Percentiles rank a stretch among this genome's conserved stretches.
Evolutionary conservation across 2,888 invertebrate genomes (phyloP).

Genomic region (Ornithoptera priamus): DNA sequence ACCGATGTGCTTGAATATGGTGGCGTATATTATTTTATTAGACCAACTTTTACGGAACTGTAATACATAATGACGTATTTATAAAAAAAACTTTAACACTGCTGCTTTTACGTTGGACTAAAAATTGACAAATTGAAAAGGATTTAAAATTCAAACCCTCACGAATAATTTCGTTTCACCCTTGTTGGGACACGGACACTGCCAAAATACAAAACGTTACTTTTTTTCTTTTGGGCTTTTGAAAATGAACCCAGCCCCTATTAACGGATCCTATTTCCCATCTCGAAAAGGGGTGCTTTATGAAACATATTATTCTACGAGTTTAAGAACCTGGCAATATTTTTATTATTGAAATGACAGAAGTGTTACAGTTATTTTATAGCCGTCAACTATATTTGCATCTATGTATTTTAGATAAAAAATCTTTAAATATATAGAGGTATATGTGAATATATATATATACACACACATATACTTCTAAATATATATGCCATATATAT

Average conservation of each 20-base stretch:
- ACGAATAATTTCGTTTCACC: constrained; percentile 40
- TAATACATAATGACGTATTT: background rate
- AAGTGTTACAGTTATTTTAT: background rate
- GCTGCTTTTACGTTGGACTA: background rate
- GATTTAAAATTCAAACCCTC: constrained; percentile 1
- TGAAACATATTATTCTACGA: background rate
- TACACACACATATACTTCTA: too few relatives aligned
- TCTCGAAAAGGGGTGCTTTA: constrained; percentile 17
- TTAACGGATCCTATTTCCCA: constrained; percentile 17
- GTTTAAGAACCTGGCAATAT: background rate
- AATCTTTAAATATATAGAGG: background rate
- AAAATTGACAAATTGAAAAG: too few relatives aligned
- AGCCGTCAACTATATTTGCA: background rate
- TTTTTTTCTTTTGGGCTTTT: constrained; percentile 20
- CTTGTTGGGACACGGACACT: constrained; percentile 54
- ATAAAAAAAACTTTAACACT: background rate
- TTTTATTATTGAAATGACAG: background rate
- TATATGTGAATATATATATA: too few relatives aligned
- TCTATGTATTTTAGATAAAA: background rate
- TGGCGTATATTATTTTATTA: background rate
- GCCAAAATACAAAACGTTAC: constrained; percentile 5
- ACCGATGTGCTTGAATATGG: background rate
- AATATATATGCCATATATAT: too few relatives aligned
- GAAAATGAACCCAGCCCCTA: constrained; percentile 15
- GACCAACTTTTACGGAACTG: background rate